Conservation (phyloP, 2,888 invertebrate genomes). For the Polyommatus iphigenia region DNA sequence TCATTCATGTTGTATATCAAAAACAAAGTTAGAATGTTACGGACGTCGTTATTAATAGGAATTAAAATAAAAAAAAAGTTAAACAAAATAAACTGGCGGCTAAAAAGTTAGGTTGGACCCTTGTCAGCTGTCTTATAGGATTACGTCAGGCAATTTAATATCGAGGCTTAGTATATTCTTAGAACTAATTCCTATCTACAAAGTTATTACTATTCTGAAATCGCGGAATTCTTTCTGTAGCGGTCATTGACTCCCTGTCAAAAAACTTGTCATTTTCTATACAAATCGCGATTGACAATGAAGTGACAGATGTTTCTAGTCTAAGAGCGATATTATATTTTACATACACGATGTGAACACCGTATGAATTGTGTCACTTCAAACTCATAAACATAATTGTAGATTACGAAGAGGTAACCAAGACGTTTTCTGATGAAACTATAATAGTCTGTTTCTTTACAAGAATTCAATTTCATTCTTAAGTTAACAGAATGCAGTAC, state of each 20-base stretch:
- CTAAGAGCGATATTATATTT: too few species aligned
- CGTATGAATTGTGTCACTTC: too few species aligned
- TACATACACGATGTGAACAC: too few species aligned
- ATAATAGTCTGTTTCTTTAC: too few species aligned
- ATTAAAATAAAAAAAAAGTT: conserved; percentile 4
- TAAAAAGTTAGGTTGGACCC: not conserved
- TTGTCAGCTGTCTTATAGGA: conserved; percentile 4
- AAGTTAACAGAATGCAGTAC: too few species aligned
- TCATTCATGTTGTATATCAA: not conserved
- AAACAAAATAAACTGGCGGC: not conserved
- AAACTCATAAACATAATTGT: too few species aligned
- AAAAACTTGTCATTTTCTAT: too few species aligned
- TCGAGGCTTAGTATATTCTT: not conserved
- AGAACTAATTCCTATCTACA: not conserved
- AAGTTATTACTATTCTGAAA: not conserved
- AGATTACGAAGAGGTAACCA: too few species aligned
- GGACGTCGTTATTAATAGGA: not conserved
- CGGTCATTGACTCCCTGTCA: not conserved
- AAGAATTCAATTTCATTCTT: too few species aligned
- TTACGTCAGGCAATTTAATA: conserved; percentile 5
- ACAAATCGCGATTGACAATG: too few species aligned
- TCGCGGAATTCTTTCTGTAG: too few species aligned
- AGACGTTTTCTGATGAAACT: too few species aligned
- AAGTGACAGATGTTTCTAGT: not conserved
- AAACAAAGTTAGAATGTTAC: not conserved